Evolutionary conservation across 2,797 vertebrate genomes (phyloP).

Genomic region (Harpagifer antarcticus): DNA sequence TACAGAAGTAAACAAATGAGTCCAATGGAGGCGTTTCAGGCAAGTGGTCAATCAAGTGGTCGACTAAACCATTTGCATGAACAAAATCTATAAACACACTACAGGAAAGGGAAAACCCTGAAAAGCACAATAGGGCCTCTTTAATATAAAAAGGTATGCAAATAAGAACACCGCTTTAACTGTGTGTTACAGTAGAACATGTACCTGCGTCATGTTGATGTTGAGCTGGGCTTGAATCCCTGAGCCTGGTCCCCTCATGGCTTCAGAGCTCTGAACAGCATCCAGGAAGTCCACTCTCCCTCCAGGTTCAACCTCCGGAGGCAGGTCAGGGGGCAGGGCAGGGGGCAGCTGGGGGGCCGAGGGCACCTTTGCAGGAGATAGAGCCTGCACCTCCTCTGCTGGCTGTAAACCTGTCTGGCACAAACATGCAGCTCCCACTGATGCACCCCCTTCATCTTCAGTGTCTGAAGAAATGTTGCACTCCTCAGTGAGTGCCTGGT

Average conservation of each 20-base stretch:
- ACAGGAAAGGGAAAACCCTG: too few relatives aligned
- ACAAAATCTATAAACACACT: too few relatives aligned
- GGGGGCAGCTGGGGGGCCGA: neutral
- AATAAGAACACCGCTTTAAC: too few relatives aligned
- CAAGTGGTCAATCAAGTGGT: too few relatives aligned
- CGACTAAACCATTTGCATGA: too few relatives aligned
- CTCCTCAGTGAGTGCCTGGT: neutral
- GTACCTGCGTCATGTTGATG: conserved; percentile 55
- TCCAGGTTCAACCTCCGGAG: conserved; percentile 33
- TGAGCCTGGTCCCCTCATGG: conserved; percentile 22
- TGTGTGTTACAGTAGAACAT: neutral
- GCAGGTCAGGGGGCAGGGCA: conserved; percentile 19
- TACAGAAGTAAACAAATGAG: too few relatives aligned
- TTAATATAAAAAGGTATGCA: too few relatives aligned
- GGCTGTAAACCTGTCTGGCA: neutral
- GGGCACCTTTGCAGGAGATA: neutral
- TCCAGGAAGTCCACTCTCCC: neutral
- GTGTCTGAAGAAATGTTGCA: accelerated
- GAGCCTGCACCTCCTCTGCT: conserved; percentile 1
- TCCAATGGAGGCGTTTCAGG: too few relatives aligned
- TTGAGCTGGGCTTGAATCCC: conserved; percentile 31
- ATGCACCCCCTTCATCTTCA: neutral
- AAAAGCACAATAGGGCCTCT: too few relatives aligned
- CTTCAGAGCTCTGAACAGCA: neutral
- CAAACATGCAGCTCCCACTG: neutral